phyloP scores from a whole-genome alignment of 2,797 vertebrate genomes.

The Premnoplex brunnescens region DNA sequence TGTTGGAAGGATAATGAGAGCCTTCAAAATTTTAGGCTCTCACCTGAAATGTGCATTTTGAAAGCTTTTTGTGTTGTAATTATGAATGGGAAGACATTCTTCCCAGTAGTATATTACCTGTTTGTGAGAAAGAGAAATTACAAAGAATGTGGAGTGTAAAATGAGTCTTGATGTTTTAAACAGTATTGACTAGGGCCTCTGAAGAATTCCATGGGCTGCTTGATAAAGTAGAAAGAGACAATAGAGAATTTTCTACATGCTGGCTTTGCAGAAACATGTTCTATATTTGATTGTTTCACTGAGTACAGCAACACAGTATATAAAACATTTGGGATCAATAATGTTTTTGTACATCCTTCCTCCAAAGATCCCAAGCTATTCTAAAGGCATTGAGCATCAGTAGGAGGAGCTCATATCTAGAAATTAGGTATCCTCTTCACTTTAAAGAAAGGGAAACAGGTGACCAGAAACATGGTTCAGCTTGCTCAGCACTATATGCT shows the following conservation, averaged over 20 bases:
- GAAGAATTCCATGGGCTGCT: slow-evolving; percentile 31
- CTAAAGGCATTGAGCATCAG: not conserved
- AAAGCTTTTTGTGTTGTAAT: slow-evolving; percentile 31
- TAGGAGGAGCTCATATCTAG: not conserved
- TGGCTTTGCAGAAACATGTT: slow-evolving; percentile 33
- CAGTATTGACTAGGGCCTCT: slow-evolving; percentile 31
- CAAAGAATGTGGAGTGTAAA: slow-evolving; percentile 17
- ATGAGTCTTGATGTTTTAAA: slow-evolving; percentile 37
- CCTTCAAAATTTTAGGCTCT: slow-evolving; percentile 14
- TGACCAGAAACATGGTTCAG: not conserved
- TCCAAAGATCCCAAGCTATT: not conserved
- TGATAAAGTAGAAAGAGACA: slow-evolving; percentile 46
- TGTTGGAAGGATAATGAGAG: not conserved
- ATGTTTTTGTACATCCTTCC: not conserved
- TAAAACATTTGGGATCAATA: slow-evolving; percentile 56
- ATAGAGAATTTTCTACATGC: slow-evolving; percentile 40
- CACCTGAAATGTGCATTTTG: not conserved
- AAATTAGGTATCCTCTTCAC: not conserved
- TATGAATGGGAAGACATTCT: slow-evolving; percentile 17
- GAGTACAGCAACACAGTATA: slow-evolving; percentile 19
- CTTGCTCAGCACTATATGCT: not conserved
- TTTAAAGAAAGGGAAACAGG: not conserved
- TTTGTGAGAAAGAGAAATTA: slow-evolving; percentile 15
- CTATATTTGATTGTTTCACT: slow-evolving; percentile 46
- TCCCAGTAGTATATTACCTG: not conserved